Evolutionary conservation across 2,888 invertebrate species (phyloP), one percentile per base, ranked within the genome.

Genomic region (Ceramica pisi): DNA sequence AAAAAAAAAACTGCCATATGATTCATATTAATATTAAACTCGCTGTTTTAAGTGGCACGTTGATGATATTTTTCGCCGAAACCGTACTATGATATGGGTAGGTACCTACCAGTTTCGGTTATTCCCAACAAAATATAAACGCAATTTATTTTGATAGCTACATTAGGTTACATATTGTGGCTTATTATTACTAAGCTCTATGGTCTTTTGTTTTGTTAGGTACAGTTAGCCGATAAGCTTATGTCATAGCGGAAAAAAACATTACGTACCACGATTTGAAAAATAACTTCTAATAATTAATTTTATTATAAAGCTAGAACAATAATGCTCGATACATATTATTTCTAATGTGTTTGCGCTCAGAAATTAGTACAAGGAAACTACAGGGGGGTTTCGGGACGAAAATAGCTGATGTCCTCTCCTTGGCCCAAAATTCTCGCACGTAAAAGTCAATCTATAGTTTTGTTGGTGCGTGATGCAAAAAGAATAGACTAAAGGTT

Each of bases 291-390:
- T 56, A 64, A 44, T 46, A 59, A 63, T 31, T 51, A 65, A 55
- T 48, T 31, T 57, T 41, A 63, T 44, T 26, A 65, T 38, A 46
- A 41, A 65, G 53, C 31, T 21, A 65, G 41, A 64, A 46, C 41
- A 63, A 55, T n/a, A 67, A 51, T 56, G 35, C 3, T 50, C 23
- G 26, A 44, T 60, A 31, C 60, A 46, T 48, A 53, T 66, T 53
- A 59, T 73, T 53, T 73, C 12, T 46, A 63, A 59, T 46, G 14
- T 48, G 44, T 23, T 51, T 44, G 35, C 53, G 57, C n/a, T 73
- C 53, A 63, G 50, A 63, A 69, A 69, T 51, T 26, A 63, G 76
- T 66, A 80, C 78, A 78, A 75, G 70, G 78, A 80, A 80, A 80
- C 78, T 67, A 48, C 10, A 67, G 55, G 69, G 60, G 68, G 57